Percentiles rank a stretch among this genome's conserved stretches.
Evolutionary conservation across 2,113 vertebrate genomes (phyloP).

Genomic region (Andinoacara biseriatus): DNA sequence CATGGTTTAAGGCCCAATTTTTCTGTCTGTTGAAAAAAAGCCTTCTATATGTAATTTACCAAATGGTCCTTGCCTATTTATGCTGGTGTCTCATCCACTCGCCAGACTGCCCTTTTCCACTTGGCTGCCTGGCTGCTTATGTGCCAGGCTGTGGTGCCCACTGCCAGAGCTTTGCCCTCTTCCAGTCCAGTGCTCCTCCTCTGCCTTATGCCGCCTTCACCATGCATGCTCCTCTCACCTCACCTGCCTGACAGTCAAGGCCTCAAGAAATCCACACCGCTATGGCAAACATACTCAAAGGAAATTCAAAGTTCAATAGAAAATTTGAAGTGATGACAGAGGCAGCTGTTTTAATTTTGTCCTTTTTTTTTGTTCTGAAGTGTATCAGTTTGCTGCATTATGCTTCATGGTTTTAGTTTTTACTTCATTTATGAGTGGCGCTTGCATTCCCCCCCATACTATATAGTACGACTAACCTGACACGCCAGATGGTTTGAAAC

Average conservation of each 20-base stretch:
- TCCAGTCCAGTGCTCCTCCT: conserved; percentile 62
- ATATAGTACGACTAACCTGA: conserved; percentile 10
- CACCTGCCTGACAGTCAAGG: conserved; percentile 27
- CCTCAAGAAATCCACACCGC: background rate
- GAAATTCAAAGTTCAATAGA: conserved; percentile 10
- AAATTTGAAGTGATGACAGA: background rate
- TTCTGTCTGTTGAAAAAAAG: background rate
- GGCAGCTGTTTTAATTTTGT: background rate
- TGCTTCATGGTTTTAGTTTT: background rate
- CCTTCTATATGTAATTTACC: conserved; percentile 24
- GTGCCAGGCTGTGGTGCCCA: conserved; percentile 66
- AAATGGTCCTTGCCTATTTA: conserved; percentile 30
- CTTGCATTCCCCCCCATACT: background rate
- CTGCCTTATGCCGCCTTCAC: conserved; percentile 27
- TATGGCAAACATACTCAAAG: background rate
- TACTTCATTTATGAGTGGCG: background rate
- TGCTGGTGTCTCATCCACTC: conserved; percentile 36
- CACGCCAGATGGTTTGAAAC: conserved; percentile 3
- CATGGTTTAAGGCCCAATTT: background rate
- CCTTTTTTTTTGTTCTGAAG: background rate
- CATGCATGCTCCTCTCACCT: conserved; percentile 38
- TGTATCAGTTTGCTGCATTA: background rate
- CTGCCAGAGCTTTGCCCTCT: conserved; percentile 62
- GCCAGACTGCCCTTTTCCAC: conserved; percentile 77
- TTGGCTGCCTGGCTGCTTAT: conserved; percentile 55